Evolutionary conservation across 2,797 vertebrate genomes (phyloP).

Genomic region (Diceros bicornis): DNA sequence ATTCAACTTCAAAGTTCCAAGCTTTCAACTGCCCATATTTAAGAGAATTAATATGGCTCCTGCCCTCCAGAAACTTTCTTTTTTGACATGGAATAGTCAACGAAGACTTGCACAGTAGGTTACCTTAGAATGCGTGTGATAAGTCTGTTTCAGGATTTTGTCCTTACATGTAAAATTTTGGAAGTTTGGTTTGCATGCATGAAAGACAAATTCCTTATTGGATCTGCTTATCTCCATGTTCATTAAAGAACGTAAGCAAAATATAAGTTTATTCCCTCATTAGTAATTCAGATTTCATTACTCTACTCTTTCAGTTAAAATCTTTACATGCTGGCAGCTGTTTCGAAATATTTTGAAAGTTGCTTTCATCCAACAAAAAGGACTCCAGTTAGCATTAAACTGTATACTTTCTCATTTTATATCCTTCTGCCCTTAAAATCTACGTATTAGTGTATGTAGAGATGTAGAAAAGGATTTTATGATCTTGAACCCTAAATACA

Average conservation of each 20-base stretch:
- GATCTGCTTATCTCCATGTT: slow-evolving; percentile 67
- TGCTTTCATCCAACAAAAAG: slow-evolving; percentile 85
- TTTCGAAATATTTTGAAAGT: slow-evolving; percentile 86
- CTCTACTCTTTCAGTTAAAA: slow-evolving; percentile 78
- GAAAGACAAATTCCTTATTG: slow-evolving; percentile 66
- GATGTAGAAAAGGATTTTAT: slow-evolving; percentile 2
- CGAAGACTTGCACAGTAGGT: neutral
- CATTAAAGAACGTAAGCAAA: slow-evolving; percentile 77
- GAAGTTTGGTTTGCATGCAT: slow-evolving; percentile 38
- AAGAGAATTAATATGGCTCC: slow-evolving; percentile 48
- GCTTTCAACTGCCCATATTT: slow-evolving; percentile 43
- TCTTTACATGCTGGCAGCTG: slow-evolving; percentile 81
- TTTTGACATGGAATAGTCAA: slow-evolving; percentile 18
- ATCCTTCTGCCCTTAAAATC: slow-evolving; percentile 75
- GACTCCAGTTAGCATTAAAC: slow-evolving; percentile 75
- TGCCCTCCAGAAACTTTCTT: slow-evolving; percentile 67
- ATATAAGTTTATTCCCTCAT: slow-evolving; percentile 77
- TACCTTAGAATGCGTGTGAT: neutral
- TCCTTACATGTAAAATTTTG: neutral
- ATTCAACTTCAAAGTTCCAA: slow-evolving; percentile 65
- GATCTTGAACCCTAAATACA: slow-evolving; percentile 82
- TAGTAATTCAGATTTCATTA: slow-evolving; percentile 76
- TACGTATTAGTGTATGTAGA: slow-evolving; percentile 61
- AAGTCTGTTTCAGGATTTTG: neutral
- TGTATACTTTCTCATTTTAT: slow-evolving; percentile 73